These are phyloP conservation scores for Lamproptera curius DNA, from an alignment of 2,888 invertebrate genomes.

Conservation along the genomic window DNA sequence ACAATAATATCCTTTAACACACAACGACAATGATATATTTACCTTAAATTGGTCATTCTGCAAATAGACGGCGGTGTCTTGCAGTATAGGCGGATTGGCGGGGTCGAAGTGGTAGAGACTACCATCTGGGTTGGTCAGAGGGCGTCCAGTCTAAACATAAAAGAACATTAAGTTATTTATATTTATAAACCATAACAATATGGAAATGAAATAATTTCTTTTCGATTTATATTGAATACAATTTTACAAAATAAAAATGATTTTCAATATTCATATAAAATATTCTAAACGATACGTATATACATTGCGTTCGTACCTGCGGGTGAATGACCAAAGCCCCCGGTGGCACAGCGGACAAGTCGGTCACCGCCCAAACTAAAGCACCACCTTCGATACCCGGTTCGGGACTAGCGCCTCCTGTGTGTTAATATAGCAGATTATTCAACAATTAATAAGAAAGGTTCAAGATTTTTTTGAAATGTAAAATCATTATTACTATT, in stretches of 20 bases:
- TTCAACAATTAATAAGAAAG: too few species aligned
- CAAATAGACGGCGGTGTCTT: conserved; percentile 33
- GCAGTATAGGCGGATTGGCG: conserved; percentile 77
- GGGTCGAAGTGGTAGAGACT: conserved; percentile 88
- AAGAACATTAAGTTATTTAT: too few species aligned
- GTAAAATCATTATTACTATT: too few species aligned
- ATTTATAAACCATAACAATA: too few species aligned
- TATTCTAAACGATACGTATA: background rate
- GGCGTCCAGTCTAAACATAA: conserved; percentile 85
- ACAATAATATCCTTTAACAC: too few species aligned
- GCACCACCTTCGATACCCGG: conserved; percentile 27
- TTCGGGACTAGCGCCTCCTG: conserved; percentile 34
- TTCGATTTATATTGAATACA: too few species aligned
- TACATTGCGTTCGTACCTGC: conserved; percentile 74
- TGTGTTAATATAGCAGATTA: too few species aligned
- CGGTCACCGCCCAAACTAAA: conserved; percentile 91
- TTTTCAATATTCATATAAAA: too few species aligned
- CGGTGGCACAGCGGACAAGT: conserved; percentile 89
- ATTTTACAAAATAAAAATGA: too few species aligned
- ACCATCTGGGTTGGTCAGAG: conserved; percentile 87
- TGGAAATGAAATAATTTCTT: too few species aligned
- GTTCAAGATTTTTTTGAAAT: too few species aligned
- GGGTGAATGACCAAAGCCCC: conserved; percentile 95
- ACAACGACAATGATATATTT: too few species aligned
- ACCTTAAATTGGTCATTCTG: conserved; percentile 19